Conservation (phyloP, 1,140 invertebrate genomes). For the Drosophila hydei region DNA sequence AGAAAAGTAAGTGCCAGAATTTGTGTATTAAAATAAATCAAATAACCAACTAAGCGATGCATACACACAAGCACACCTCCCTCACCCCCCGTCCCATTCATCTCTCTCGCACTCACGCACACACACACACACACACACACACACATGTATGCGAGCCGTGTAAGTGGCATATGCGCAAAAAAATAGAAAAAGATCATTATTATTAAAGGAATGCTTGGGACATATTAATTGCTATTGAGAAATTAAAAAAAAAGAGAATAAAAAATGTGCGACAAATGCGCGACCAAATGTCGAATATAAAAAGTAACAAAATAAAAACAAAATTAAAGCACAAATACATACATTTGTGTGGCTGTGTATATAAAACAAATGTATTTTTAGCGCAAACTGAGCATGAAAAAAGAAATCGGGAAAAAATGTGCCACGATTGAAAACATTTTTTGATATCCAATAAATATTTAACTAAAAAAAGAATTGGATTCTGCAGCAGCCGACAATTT, state of each 20-base stretch:
- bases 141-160: constrained; percentile 11
- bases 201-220: constrained; percentile 44
- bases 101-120: constrained; percentile 34
- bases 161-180: constrained; percentile 60
- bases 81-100: background rate
- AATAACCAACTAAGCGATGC: constrained; percentile 74
- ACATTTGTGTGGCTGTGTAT: constrained; percentile 23
- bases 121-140: constrained; percentile 9
- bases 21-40: constrained; percentile 80
- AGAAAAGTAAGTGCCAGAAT: constrained; percentile 78
- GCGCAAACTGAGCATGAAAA: constrained; percentile 39
- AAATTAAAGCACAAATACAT: constrained; percentile 36
- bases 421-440: constrained; percentile 69
- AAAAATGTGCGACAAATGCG: constrained; percentile 43
- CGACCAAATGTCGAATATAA: constrained; percentile 73
- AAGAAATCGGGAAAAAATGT: constrained; percentile 11
- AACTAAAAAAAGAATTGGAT: constrained; percentile 30
- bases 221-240: constrained; percentile 76
- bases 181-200: constrained; percentile 8
- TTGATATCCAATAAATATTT: constrained; percentile 76
- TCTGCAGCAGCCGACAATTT: constrained; percentile 60
- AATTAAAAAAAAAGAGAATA: constrained; percentile 45
- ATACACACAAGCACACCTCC: constrained; percentile 61
- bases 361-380: constrained; percentile 38
- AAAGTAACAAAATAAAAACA: constrained; percentile 31